Conservation (phyloP, 2,888 invertebrate species). For the Dynastes grantii region DNA sequence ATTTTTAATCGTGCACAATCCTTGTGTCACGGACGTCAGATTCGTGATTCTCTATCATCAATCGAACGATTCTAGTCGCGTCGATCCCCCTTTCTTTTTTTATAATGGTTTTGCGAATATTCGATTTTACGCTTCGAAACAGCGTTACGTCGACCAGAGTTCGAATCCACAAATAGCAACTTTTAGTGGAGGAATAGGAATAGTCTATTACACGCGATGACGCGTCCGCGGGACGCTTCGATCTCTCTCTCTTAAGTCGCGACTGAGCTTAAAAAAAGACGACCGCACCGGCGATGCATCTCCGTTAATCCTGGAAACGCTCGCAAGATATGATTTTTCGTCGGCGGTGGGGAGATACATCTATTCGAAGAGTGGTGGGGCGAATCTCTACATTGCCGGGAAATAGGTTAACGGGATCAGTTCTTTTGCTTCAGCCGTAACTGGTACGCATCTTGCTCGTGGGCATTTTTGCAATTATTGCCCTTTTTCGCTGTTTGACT, state of each 20-base stretch:
- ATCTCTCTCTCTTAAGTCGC: slow-evolving; percentile 15
- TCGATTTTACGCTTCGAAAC: slow-evolving; percentile 31
- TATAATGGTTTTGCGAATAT: slow-evolving; percentile 33
- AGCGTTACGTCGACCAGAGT: slow-evolving; percentile 39
- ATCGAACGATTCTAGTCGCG: neutral
- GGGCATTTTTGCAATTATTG: slow-evolving; percentile 37
- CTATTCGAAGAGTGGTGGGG: slow-evolving; percentile 53
- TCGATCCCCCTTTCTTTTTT: slow-evolving; percentile 17
- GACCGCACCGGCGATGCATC: slow-evolving; percentile 27
- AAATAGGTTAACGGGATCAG: slow-evolving; percentile 54
- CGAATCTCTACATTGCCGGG: slow-evolving; percentile 56
- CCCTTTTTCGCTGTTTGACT: neutral
- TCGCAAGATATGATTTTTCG: slow-evolving; percentile 47
- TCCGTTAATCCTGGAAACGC: slow-evolving; percentile 51
- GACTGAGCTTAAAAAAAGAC: slow-evolving; percentile 35
- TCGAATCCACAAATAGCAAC: slow-evolving; percentile 46
- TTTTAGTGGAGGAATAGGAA: slow-evolving; percentile 37
- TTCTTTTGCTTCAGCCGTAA: slow-evolving; percentile 48
- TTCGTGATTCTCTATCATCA: neutral
- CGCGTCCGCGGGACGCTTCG: neutral
- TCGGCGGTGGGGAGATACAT: slow-evolving; percentile 37
- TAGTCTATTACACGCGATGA: slow-evolving; percentile 38
- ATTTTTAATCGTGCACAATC: slow-evolving; percentile 4
- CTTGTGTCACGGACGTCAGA: too few relatives aligned
- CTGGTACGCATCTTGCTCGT: slow-evolving; percentile 41